Base-by-base conservation (phyloP, 2,797 vertebrate species). In the Agapornis canus region DNA sequence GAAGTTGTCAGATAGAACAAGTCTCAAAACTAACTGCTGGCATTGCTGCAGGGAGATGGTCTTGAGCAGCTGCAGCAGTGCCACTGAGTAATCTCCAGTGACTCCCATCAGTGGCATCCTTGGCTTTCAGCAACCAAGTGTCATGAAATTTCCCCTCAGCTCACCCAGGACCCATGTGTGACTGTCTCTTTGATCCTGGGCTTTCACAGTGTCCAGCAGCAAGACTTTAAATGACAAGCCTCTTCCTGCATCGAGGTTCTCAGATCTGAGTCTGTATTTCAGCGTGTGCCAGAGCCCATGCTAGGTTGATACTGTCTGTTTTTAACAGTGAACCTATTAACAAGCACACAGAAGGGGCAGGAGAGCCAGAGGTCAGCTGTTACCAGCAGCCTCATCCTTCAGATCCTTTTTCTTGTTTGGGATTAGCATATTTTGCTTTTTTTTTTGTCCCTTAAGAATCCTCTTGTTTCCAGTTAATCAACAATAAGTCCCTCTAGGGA, bases 381-480 rank as follows among this genome's bases (percentile, higher is more conserved):
- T 94, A 65, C 17, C 79, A 82, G 76, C 69, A 83, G 37, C 59
- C 47, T 37, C 69, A 71, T 88, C 69, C 85, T 29, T 91, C 76
- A 83, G 72, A 86, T 77, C 61, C 16, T 88, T 90, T 68, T 76
- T 27, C 45, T 47, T 61, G 26, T 40, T 77, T 65, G 56, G 35
- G 18, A 83, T 94, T 90, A 83, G 42, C 69, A 56, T 63, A 68
- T 57, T 63, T 59, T 56, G 52, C 69, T 81, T 45, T 21, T 54
- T 54, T 22, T 83, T 94, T 72, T 90, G 54, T 90, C 88, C 73
- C 32, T 78, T 61, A 48, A 40, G 51, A 89, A 92, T 93, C 66
- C 49, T 82, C 59, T 65, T 66, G 13, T 82, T 95, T 77, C 68
- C 68, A 89, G 61, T 92, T 88, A 86, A 81, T 88, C 59, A 87